A percentile compares a stretch with the other conserved stretches of the same genome.
Evolutionary conservation across 2,888 invertebrate genomes (phyloP).

Genomic region (Parasteatoda lunata): DNA sequence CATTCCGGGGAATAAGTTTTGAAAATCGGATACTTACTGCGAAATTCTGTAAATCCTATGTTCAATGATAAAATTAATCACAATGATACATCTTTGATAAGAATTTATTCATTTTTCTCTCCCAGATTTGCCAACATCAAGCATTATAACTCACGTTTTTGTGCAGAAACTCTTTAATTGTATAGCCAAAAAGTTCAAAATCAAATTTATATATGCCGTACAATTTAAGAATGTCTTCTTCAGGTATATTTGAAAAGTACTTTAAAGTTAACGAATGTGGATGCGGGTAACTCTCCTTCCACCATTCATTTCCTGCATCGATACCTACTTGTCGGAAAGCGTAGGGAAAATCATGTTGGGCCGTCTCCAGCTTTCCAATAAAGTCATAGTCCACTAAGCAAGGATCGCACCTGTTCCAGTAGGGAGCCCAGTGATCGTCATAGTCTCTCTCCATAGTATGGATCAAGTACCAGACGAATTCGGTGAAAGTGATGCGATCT

Average conservation of each 20-base stretch:
- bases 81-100: no score
- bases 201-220: slow-evolving; percentile 81
- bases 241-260: slow-evolving; percentile 66
- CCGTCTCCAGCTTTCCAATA: slow-evolving; percentile 75
- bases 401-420: slow-evolving; percentile 88
- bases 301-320: slow-evolving; percentile 23
- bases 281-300: slow-evolving; percentile 25
- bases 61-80: no score
- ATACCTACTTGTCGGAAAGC: slow-evolving; percentile 42
- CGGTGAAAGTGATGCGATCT: slow-evolving; percentile 82
- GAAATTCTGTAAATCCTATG: no score
- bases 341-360: slow-evolving; percentile 73
- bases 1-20: no score
- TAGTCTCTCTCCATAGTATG: slow-evolving; percentile 82
- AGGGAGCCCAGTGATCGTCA: slow-evolving; percentile 93
- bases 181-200: slow-evolving; percentile 82
- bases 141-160: no score
- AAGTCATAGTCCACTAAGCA: slow-evolving; percentile 76
- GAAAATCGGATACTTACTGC: no score
- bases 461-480: slow-evolving; percentile 85
- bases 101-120: no score
- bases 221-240: slow-evolving; percentile 74
- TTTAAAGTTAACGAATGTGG: slow-evolving; percentile 18
- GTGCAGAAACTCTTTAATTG: slow-evolving; percentile 64
- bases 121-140: no score